Evolutionary conservation across 2,113 vertebrate genomes (phyloP).

Genomic region (Holacanthus passer): DNA sequence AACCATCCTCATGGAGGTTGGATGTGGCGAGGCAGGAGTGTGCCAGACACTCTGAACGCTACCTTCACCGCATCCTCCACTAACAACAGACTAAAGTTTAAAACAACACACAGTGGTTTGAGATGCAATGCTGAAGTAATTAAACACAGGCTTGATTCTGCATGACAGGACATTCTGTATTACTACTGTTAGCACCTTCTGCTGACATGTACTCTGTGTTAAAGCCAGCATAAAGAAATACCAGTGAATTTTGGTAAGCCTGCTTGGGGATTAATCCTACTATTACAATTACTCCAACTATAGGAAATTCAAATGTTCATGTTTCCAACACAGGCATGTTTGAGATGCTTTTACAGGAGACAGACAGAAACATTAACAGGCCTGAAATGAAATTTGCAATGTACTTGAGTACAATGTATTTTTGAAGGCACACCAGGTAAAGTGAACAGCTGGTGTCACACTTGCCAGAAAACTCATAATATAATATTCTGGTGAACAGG

Average conservation of each 20-base stretch:
- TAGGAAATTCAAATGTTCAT: background rate
- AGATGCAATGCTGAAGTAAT: background rate
- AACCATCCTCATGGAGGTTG: slow-evolving; percentile 57
- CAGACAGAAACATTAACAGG: background rate
- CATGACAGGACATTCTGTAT: background rate
- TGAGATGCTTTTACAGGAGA: background rate
- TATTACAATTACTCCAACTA: background rate
- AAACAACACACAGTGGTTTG: background rate
- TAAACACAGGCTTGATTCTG: background rate
- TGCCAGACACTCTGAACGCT: slow-evolving; percentile 74
- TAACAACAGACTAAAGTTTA: slow-evolving; percentile 33
- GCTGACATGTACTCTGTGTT: background rate
- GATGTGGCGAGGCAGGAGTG: slow-evolving; percentile 48
- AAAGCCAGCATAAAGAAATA: background rate
- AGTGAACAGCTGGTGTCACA: background rate
- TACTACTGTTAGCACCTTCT: background rate
- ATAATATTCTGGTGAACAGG: background rate
- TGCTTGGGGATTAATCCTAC: background rate
- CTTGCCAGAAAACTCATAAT: background rate
- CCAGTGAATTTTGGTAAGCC: too few species aligned
- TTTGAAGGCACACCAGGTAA: background rate
- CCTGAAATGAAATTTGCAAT: background rate
- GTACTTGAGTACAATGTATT: background rate
- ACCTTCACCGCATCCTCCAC: slow-evolving; percentile 81
- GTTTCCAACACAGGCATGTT: background rate